Evolutionary conservation across 2,888 invertebrate species (phyloP).

Genomic region (Gymnocheta viridis): DNA sequence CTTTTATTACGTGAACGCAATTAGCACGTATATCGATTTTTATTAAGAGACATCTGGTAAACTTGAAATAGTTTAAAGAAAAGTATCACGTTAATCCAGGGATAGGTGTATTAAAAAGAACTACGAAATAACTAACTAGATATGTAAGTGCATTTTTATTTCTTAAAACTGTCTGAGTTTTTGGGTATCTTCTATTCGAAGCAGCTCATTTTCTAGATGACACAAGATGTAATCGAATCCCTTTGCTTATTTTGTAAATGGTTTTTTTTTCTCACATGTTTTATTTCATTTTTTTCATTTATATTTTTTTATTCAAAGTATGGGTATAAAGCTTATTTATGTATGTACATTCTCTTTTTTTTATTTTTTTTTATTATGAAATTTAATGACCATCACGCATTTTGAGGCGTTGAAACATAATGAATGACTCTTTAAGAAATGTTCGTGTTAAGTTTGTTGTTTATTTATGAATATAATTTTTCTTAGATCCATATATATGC

Average conservation of each 20-base stretch:
- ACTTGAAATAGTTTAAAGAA: too few relatives aligned
- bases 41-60: too few relatives aligned
- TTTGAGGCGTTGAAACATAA: constrained; percentile 27
- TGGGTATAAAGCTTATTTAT: not conserved
- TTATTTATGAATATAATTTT: not conserved
- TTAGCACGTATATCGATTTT: too few relatives aligned
- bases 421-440: constrained; percentile 11
- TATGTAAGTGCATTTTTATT: too few relatives aligned
- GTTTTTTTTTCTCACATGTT: not conserved
- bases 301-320: not conserved
- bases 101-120: too few relatives aligned
- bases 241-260: not conserved
- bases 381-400: constrained; percentile 35
- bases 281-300: not conserved
- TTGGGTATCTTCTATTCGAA: not conserved
- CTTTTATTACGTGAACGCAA: too few relatives aligned
- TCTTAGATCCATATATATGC: not conserved
- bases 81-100: too few relatives aligned
- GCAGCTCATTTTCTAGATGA: not conserved
- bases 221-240: not conserved
- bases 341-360: constrained; percentile 17
- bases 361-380: not conserved
- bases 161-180: not conserved
- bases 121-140: too few relatives aligned
- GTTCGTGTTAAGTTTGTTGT: not conserved